phyloP scores from a whole-genome alignment of 2,888 invertebrate species.

The Dexiosoma caninum region DNA sequence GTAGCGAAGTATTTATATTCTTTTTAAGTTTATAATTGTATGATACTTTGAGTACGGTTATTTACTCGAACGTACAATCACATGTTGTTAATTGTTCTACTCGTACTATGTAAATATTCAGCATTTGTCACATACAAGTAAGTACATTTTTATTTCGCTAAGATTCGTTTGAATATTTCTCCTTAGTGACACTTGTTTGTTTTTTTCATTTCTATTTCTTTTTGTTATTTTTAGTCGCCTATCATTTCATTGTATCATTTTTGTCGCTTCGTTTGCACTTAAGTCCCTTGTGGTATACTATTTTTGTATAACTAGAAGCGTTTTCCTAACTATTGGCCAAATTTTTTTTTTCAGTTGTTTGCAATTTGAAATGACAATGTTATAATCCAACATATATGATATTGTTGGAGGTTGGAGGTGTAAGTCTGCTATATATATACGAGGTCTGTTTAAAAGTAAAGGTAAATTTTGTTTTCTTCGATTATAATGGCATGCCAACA shows the following conservation, averaged over 20 bases:
- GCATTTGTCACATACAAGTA: slow-evolving; percentile 44
- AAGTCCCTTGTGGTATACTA: slow-evolving; percentile 15
- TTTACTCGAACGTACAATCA: slow-evolving; percentile 1
- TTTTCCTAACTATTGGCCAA: slow-evolving; percentile 52
- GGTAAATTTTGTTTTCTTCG: too few relatives aligned
- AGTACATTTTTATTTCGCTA: slow-evolving; percentile 33
- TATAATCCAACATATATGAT: too few relatives aligned
- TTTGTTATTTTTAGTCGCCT: slow-evolving; percentile 7
- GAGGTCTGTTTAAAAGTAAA: too few relatives aligned
- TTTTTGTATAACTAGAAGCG: slow-evolving; percentile 8
- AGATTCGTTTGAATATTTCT: slow-evolving; percentile 52
- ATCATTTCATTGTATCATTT: slow-evolving; percentile 1
- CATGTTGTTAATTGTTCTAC: slow-evolving; percentile 19
- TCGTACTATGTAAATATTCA: too few relatives aligned
- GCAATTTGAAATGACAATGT: slow-evolving; percentile 24
- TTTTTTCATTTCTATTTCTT: slow-evolving; percentile 1
- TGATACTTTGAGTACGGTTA: slow-evolving; percentile 23
- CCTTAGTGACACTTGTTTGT: slow-evolving; percentile 34
- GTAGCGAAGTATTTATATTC: slow-evolving; percentile 43
- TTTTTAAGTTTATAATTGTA: slow-evolving; percentile 22
- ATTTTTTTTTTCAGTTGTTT: slow-evolving; percentile 35
- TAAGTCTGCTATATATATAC: neutral
- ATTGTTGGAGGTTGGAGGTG: neutral
- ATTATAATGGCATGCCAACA: too few relatives aligned
- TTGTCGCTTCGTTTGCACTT: neutral